phyloP scores from a whole-genome alignment of 2,888 invertebrate genomes.

The Rosalia funebris region DNA sequence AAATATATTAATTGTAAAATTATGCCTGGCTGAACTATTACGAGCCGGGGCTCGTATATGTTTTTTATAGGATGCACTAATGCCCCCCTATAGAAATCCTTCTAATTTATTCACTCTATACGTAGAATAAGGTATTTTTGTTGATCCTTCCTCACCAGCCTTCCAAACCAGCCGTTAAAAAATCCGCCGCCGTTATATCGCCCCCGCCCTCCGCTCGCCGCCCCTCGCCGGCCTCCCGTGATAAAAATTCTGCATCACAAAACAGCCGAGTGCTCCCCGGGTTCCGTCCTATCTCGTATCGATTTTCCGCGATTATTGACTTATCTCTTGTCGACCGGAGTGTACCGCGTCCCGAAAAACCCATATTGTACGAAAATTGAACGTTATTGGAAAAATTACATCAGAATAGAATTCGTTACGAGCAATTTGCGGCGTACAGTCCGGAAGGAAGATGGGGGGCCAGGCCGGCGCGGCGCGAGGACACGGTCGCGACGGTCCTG shows the following conservation, averaged over 20 bases:
- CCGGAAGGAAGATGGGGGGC: conserved; percentile 30
- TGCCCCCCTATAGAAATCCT: too few species aligned
- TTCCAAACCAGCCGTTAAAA: too few species aligned
- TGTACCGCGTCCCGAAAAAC: conserved; percentile 40
- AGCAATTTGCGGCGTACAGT: conserved; percentile 59
- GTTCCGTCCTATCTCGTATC: conserved; percentile 25
- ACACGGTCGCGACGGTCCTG: background rate
- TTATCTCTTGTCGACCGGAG: conserved; percentile 41
- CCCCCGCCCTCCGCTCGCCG: background rate
- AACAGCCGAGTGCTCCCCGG: conserved; percentile 10
- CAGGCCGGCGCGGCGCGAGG: background rate
- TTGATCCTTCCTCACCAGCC: too few species aligned
- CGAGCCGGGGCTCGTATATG: too few species aligned
- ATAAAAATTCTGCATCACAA: conserved; percentile 13
- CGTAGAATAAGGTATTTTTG: too few species aligned
- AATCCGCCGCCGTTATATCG: too few species aligned
- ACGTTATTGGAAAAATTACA: conserved; percentile 61
- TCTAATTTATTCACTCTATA: too few species aligned
- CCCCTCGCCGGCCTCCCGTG: too few species aligned
- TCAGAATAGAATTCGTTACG: conserved; percentile 61
- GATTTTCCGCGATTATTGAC: conserved; percentile 44
- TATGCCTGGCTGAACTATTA: too few species aligned
- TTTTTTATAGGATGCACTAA: too few species aligned
- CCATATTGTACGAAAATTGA: conserved; percentile 55
- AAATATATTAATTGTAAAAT: too few species aligned